Evolutionary conservation across 2,113 vertebrate genomes (phyloP).

Genomic region (Petromus typicus): DNA sequence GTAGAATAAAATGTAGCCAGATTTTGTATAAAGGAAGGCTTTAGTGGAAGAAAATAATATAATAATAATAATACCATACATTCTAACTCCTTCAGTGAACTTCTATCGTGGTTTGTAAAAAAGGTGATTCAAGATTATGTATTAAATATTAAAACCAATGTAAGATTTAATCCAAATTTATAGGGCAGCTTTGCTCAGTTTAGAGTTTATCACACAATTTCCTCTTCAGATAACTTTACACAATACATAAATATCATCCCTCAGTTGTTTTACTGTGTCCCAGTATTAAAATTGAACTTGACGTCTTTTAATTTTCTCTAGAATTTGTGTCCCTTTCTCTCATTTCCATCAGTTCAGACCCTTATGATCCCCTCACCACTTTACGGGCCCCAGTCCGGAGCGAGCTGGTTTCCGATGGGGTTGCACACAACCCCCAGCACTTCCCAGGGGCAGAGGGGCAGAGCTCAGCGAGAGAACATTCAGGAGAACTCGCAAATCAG

Average conservation of each 20-base stretch:
- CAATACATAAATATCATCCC: slow-evolving; percentile 80
- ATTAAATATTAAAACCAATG: slow-evolving; percentile 88
- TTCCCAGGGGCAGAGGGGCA: not conserved
- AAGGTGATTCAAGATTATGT: slow-evolving; percentile 81
- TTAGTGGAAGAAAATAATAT: not conserved
- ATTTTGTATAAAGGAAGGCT: not conserved
- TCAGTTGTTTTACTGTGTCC: slow-evolving; percentile 80
- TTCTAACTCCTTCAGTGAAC: slow-evolving; percentile 69
- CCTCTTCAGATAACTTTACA: slow-evolving; percentile 83
- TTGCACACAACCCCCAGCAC: not conserved
- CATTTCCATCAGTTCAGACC: not conserved
- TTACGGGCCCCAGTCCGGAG: not conserved
- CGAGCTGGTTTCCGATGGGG: not conserved
- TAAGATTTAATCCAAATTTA: slow-evolving; percentile 87
- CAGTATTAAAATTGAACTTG: slow-evolving; percentile 79
- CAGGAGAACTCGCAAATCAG: not conserved
- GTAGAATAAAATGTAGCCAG: not conserved
- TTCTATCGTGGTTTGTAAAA: slow-evolving; percentile 73
- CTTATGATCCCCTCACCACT: not conserved
- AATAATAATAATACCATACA: not conserved
- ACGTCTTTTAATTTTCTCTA: slow-evolving; percentile 68
- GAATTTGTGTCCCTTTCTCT: slow-evolving; percentile 69
- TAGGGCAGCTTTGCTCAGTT: slow-evolving; percentile 85
- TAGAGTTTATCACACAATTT: slow-evolving; percentile 84
- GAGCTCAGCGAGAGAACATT: not conserved